Evolutionary conservation across 2,113 vertebrate genomes (phyloP), one percentile per base, ranked within the genome.

Genomic region (Calypte anna): DNA sequence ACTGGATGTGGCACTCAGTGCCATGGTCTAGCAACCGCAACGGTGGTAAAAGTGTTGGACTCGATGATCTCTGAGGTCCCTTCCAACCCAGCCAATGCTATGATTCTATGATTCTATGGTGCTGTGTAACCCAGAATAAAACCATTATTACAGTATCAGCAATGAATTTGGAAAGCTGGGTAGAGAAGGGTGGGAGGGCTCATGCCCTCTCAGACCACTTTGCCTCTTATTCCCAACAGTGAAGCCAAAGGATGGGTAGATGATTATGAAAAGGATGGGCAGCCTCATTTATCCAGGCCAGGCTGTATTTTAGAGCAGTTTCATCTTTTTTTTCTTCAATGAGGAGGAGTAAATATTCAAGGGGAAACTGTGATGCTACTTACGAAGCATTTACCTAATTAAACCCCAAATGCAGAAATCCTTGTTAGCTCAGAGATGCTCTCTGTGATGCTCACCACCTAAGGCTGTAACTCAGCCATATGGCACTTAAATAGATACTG

Each of bases 351-450:
- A 76, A 95, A 92, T 82, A 88, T 94, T 96, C 86, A 91, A 91
- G 33, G 77, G 15, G 59, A 87, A 95, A 62, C 12, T 1, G 10
- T 3, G 9, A 66, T n/a, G 72, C 38, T 92, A 69, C 70, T 95
- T 95, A 91, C 82, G 95, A 96, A 95, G 22, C 86, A 91, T 86
- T 93, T 85, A 89, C 81, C 77, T 94, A 95, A 96, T 96, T 94
- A 96, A 96, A 92, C 74, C 70, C 84, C 81, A 73, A 91, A 91
- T 67, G 78, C 46, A 85, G 73, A 73, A 62, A 82, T 63, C 10
- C 19, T 87, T 61, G 3, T 43, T 79, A 58, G 28, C 59, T 86
- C 57, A 57, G 91, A 92, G 63, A 88, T 66, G 80, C 58, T 53
- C 74, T 90, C 85, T 30, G 28, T 76, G 86, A 54, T 87, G 88